These are phyloP conservation scores for Phymastichus coffea DNA, from an alignment of 1,140 invertebrate species.

Conservation along the genomic window DNA sequence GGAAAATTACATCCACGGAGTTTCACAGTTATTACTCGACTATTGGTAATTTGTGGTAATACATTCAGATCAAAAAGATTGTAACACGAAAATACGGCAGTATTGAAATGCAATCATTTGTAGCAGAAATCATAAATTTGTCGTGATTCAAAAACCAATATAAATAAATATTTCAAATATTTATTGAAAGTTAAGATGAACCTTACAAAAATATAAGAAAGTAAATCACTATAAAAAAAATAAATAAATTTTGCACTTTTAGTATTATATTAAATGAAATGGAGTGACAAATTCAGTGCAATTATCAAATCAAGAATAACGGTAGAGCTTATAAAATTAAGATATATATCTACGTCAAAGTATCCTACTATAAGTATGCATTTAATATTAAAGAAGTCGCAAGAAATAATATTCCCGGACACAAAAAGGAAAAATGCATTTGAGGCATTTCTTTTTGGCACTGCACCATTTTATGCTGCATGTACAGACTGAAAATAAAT, in stretches of 20 bases:
- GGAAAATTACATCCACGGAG: no score
- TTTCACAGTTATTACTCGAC: not conserved
- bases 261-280: no score
- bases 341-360: no score
- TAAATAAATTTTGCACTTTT: no score
- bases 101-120: constrained; percentile 26
- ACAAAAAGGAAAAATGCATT: constrained; percentile 20
- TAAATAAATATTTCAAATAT: no score
- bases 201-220: no score
- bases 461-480: constrained; percentile 47
- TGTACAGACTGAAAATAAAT: constrained; percentile 51
- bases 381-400: constrained; percentile 10
- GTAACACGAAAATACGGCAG: constrained; percentile 27
- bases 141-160: not conserved
- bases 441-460: constrained; percentile 30
- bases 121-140: constrained; percentile 6
- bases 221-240: no score
- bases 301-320: no score
- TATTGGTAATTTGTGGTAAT: not conserved
- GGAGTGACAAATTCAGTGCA: no score
- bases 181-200: not conserved
- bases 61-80: not conserved
- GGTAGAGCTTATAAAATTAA: no score
- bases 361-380: no score
- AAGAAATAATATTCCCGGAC: constrained; percentile 19